Conservation (phyloP, 1,140 invertebrate genomes). For the Piezodorus guildinii region DNA sequence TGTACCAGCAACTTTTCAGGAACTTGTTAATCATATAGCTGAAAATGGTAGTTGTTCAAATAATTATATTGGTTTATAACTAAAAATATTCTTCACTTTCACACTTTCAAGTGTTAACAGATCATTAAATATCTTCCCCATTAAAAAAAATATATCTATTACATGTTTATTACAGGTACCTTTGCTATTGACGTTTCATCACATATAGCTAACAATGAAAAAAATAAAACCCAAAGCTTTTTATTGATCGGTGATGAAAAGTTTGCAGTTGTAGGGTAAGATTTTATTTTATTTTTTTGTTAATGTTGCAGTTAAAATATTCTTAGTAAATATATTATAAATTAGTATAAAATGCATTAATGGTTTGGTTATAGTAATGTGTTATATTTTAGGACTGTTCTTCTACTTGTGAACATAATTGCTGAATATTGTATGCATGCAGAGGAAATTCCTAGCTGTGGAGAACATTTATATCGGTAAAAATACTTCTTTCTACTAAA, state of each 20-base stretch:
- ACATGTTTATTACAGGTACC: slow-evolving; percentile 26
- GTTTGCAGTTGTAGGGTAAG: slow-evolving; percentile 68
- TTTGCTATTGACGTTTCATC: slow-evolving; percentile 25
- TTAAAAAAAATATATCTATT: no score
- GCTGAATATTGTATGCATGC: slow-evolving; percentile 49
- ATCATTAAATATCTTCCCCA: no score
- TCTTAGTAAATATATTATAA: no score
- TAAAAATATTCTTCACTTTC: no score
- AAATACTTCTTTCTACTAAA: background rate
- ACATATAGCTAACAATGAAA: slow-evolving; percentile 28
- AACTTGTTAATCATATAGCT: slow-evolving; percentile 61
- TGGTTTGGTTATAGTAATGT: background rate
- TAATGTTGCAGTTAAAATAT: background rate
- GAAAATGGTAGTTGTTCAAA: slow-evolving; percentile 33
- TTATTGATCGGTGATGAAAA: slow-evolving; percentile 67
- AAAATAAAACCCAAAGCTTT: slow-evolving; percentile 35
- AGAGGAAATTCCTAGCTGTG: slow-evolving; percentile 39
- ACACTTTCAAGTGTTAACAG: no score
- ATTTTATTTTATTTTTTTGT: slow-evolving; percentile 16
- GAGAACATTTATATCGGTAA: slow-evolving; percentile 22
- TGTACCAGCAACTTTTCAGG: slow-evolving; percentile 39
- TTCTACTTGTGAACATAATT: slow-evolving; percentile 47
- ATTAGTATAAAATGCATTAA: background rate
- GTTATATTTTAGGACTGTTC: slow-evolving; percentile 40
- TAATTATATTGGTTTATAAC: no score